A percentile compares a stretch with the other conserved stretches of the same genome.
These are phyloP conservation scores for Acanthurus lineatus DNA, from an alignment of 2,797 vertebrate genomes.

Conservation along the genomic window DNA sequence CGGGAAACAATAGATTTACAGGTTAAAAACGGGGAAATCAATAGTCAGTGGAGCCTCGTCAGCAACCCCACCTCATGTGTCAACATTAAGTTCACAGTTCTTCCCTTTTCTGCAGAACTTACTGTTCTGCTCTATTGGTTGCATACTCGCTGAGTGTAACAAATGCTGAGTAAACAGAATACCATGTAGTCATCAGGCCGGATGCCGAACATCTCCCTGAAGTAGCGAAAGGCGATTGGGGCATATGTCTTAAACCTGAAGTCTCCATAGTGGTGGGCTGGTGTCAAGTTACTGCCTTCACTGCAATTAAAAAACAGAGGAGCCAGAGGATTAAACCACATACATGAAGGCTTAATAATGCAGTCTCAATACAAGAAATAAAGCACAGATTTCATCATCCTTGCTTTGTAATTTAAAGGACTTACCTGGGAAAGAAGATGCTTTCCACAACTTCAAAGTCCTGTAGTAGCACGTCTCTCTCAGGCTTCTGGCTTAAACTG, in stretches of 20 bases:
- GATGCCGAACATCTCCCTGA: constrained; percentile 96
- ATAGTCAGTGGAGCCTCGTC: fast-evolving
- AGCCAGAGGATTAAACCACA: constrained; percentile 12
- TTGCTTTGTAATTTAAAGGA: background rate
- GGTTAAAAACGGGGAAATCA: constrained; percentile 1
- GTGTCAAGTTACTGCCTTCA: constrained; percentile 95
- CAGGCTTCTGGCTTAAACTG: constrained; percentile 94
- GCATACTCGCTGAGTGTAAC: background rate
- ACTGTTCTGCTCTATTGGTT: background rate
- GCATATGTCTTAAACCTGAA: constrained; percentile 98
- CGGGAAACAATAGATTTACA: constrained; percentile 5
- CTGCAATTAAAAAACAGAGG: constrained; percentile 75
- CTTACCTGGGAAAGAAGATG: constrained; percentile 94
- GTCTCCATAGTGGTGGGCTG: constrained; percentile 95
- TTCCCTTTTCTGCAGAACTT: background rate
- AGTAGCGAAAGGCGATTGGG: constrained; percentile 96
- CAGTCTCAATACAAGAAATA: background rate
- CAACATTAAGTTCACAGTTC: background rate
- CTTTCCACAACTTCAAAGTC: constrained; percentile 98
- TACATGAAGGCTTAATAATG: background rate
- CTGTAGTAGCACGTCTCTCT: constrained; percentile 97
- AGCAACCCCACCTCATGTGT: constrained; percentile 19
- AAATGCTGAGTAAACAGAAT: constrained; percentile 40
- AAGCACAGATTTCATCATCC: background rate
- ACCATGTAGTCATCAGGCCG: constrained; percentile 97